Evolutionary conservation across 2,888 invertebrate genomes (phyloP).

Genomic region (Priapulus caudatus): DNA sequence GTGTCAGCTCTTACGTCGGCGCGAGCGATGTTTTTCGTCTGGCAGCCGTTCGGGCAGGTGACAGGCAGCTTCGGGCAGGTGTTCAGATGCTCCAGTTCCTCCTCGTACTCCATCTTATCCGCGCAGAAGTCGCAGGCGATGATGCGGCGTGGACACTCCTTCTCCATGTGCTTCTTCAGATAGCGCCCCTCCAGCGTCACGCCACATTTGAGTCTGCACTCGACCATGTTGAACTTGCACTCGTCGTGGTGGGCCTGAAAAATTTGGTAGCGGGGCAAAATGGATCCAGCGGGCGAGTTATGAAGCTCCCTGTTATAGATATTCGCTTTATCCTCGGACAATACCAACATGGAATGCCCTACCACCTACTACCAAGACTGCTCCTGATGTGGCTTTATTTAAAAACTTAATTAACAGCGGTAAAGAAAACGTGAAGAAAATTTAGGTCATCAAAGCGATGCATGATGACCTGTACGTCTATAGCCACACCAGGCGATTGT

Average conservation of each 20-base stretch:
- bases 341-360: too few species aligned
- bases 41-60: conserved; percentile 29
- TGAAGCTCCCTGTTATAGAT: too few species aligned
- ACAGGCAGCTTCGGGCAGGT: conserved; percentile 25
- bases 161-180: conserved; percentile 22
- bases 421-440: too few species aligned
- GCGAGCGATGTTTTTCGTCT: conserved; percentile 24
- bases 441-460: too few species aligned
- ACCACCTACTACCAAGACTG: too few species aligned
- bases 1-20: conserved; percentile 17
- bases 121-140: conserved; percentile 28
- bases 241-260: conserved; percentile 24
- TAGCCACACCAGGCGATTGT: too few species aligned
- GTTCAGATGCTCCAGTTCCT: conserved; percentile 25
- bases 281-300: too few species aligned
- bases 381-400: too few species aligned
- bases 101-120: conserved; percentile 19
- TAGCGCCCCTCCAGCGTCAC: conserved; percentile 23
- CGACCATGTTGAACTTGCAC: conserved; percentile 23
- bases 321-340: too few species aligned
- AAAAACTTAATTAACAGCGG: too few species aligned
- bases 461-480: too few species aligned
- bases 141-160: conserved; percentile 27
- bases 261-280: too few species aligned
- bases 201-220: conserved; percentile 26